These are phyloP conservation scores for Muscicapa striata DNA, from an alignment of 2,797 vertebrate species.

Conservation along the genomic window DNA sequence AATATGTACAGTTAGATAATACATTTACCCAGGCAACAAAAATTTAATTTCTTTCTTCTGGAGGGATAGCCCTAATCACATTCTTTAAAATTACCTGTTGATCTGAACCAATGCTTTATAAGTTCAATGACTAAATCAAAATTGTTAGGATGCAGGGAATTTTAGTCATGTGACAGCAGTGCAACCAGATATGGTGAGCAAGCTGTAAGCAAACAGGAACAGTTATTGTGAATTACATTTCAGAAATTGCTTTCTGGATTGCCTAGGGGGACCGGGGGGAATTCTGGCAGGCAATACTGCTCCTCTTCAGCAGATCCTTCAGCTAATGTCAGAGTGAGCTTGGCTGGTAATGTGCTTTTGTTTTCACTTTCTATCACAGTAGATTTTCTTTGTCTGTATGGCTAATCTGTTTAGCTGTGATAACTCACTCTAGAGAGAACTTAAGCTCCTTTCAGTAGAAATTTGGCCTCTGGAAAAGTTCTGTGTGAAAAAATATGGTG, in stretches of 20 bases:
- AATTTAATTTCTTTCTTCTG: background rate
- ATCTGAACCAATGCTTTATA: background rate
- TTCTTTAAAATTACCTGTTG: background rate
- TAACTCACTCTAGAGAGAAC: background rate
- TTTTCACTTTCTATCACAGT: background rate
- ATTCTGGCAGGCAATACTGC: background rate
- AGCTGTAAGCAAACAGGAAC: background rate
- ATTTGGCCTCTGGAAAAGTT: background rate
- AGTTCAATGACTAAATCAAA: background rate
- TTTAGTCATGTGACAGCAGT: background rate
- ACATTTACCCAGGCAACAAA: background rate
- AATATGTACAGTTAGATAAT: background rate
- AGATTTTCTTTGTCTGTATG: background rate
- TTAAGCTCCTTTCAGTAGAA: background rate
- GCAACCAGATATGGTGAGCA: background rate
- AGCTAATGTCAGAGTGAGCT: background rate
- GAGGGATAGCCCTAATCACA: background rate
- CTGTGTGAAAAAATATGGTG: background rate
- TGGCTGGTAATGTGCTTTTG: background rate
- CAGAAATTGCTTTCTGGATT: background rate
- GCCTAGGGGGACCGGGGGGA: accelerated
- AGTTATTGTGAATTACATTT: background rate
- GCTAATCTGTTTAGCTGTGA: background rate
- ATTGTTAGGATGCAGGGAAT: background rate
- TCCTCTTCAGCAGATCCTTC: background rate